phyloP scores from a whole-genome alignment of 2,113 vertebrate genomes.

The Notechis scutatus region DNA sequence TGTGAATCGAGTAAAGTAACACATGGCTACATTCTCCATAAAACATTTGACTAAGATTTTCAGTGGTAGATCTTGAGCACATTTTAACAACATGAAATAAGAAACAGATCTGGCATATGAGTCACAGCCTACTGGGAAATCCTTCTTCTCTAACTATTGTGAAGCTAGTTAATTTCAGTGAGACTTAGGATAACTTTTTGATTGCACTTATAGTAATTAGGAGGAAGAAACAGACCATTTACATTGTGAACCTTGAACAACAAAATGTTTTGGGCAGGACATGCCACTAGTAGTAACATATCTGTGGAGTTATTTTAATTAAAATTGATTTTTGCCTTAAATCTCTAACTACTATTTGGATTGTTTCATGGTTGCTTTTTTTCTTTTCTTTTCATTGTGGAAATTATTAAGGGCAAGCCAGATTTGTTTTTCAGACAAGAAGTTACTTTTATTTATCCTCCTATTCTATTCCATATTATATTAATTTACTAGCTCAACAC shows the following conservation, averaged over 20 bases:
- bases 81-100: neutral
- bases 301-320: constrained; percentile 62
- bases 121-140: neutral
- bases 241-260: neutral
- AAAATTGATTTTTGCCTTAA: constrained; percentile 71
- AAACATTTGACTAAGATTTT: neutral
- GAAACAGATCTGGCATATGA: neutral
- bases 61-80: neutral
- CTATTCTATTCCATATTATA: constrained; percentile 26
- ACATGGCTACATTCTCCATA: neutral
- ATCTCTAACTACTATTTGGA: constrained; percentile 58
- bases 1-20: neutral
- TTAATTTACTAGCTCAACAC: neutral
- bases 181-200: neutral
- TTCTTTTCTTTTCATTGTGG: constrained; percentile 40
- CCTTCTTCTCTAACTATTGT: neutral
- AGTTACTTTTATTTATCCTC: constrained; percentile 10
- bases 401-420: constrained; percentile 10
- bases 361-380: constrained; percentile 45
- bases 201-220: neutral
- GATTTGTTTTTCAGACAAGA: neutral
- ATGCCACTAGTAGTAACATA: neutral
- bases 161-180: neutral
- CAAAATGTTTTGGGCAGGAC: neutral
- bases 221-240: neutral